A percentile compares a stretch with the other conserved stretches of the same genome.
These are phyloP conservation scores for Leucophenga varia DNA, from an alignment of 1,140 invertebrate genomes.

Conservation along the genomic window DNA sequence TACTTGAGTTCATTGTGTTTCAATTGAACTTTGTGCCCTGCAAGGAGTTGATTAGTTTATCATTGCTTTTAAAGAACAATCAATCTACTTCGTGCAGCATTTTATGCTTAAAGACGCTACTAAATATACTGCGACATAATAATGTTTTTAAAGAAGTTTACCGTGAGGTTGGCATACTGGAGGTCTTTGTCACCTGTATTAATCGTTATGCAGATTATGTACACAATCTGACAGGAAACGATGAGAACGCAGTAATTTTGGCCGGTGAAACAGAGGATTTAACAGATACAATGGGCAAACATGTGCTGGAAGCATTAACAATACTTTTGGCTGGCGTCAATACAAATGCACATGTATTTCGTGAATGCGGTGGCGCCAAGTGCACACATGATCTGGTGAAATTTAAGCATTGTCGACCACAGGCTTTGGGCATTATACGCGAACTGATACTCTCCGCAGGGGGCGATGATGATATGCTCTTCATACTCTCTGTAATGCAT, in stretches of 20 bases:
- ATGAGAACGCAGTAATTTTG: conserved; percentile 37
- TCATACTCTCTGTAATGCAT: conserved; percentile 87
- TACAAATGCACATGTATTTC: conserved; percentile 88
- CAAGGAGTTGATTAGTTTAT: conserved; percentile 96
- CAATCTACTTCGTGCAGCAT: conserved; percentile 79
- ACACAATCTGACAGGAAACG: conserved; percentile 38
- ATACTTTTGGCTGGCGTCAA: conserved; percentile 75
- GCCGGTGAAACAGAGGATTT: conserved; percentile 58
- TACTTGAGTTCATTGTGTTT: conserved; percentile 95
- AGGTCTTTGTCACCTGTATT: conserved; percentile 94
- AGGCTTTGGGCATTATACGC: conserved; percentile 77
- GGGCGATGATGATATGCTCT: conserved; percentile 94
- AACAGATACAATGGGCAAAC: conserved; percentile 72
- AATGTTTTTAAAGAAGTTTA: conserved; percentile 96
- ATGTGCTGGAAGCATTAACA: conserved; percentile 86
- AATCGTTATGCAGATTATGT: conserved; percentile 75
- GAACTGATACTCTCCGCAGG: conserved; percentile 88
- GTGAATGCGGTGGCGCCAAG: conserved; percentile 88
- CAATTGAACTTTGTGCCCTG: conserved; percentile 98
- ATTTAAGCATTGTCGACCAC: conserved; percentile 77
- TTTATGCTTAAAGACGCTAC: conserved; percentile 83
- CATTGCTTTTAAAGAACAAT: conserved; percentile 85
- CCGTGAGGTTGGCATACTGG: conserved; percentile 94
- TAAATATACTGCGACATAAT: conserved; percentile 87
- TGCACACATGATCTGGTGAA: conserved; percentile 89